Evolutionary conservation across 2,797 vertebrate species (phyloP).

Genomic region (Coregonus sp.): DNA sequence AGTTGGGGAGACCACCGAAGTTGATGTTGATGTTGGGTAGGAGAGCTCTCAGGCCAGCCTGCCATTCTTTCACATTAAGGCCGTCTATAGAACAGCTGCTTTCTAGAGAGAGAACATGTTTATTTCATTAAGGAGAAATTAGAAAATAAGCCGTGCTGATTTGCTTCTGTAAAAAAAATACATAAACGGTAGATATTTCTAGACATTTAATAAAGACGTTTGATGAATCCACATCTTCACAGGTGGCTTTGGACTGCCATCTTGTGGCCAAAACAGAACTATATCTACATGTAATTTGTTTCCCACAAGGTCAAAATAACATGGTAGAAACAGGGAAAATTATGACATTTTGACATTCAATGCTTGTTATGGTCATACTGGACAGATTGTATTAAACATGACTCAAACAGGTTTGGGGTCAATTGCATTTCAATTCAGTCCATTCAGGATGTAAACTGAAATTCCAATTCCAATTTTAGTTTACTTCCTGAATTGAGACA

Average conservation of each 20-base stretch:
- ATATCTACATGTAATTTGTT: conserved; percentile 18
- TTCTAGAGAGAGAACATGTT: conserved; percentile 70
- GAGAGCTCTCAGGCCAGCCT: conserved; percentile 97
- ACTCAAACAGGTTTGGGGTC: neutral
- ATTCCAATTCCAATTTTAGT: neutral
- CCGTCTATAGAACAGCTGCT: conserved; percentile 96
- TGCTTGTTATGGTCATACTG: neutral
- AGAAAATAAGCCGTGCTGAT: neutral
- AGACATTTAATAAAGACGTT: neutral
- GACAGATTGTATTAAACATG: neutral
- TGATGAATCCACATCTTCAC: neutral
- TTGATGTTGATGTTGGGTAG: conserved; percentile 99
- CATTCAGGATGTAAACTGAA: neutral
- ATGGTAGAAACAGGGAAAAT: conserved; percentile 29
- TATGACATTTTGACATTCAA: conserved; percentile 7
- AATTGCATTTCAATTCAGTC: neutral
- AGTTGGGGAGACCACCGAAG: conserved; percentile 98
- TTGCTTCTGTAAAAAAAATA: neutral
- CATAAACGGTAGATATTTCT: no score
- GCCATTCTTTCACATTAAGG: conserved; percentile 99
- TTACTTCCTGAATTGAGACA: neutral
- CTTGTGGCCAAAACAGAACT: conserved; percentile 50
- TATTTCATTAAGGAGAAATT: conserved; percentile 21
- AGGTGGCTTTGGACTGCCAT: conserved; percentile 32
- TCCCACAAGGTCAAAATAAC: conserved; percentile 39